Conservation (phyloP, 2,113 vertebrate species). For the Osmerus eperlanus region DNA sequence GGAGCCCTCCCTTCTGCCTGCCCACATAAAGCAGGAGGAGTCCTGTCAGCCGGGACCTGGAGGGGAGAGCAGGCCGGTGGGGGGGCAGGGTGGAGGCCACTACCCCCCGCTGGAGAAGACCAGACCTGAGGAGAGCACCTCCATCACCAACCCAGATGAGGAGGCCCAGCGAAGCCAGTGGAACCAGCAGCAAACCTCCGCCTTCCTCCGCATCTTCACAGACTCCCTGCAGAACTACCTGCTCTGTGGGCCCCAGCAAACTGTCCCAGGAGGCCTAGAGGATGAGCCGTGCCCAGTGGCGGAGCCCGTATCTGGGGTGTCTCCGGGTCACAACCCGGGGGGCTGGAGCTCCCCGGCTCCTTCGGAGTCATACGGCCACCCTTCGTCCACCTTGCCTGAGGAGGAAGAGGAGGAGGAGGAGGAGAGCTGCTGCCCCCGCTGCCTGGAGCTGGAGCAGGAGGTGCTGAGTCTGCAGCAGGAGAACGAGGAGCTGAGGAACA, state of each 20-base stretch:
- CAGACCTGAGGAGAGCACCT: conserved; percentile 75
- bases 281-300: conserved; percentile 78
- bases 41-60: conserved; percentile 52
- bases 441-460: conserved; percentile 95
- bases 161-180: conserved; percentile 83
- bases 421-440: conserved; percentile 92
- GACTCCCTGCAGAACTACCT: conserved; percentile 97
- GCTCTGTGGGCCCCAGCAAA: conserved; percentile 80
- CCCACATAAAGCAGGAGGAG: conserved; percentile 88
- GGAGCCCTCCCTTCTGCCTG: conserved; percentile 81
- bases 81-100: conserved; percentile 8
- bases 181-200: conserved; percentile 92
- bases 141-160: conserved; percentile 78
- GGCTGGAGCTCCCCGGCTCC: conserved; percentile 95
- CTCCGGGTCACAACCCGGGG: conserved; percentile 83
- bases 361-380: conserved; percentile 95
- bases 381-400: conserved; percentile 92
- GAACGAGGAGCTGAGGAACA: conserved; percentile 93
- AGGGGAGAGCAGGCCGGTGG: conserved; percentile 64
- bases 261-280: conserved; percentile 62
- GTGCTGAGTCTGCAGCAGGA: conserved; percentile 96
- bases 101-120: conserved; percentile 67
- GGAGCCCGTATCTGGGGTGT: conserved; percentile 79
- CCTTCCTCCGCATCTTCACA: conserved; percentile 92
- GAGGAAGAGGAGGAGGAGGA: conserved; percentile 87